Evolutionary conservation across 2,113 vertebrate species (phyloP), one percentile per base, ranked within the genome.

Genomic region (Rana temporaria): DNA sequence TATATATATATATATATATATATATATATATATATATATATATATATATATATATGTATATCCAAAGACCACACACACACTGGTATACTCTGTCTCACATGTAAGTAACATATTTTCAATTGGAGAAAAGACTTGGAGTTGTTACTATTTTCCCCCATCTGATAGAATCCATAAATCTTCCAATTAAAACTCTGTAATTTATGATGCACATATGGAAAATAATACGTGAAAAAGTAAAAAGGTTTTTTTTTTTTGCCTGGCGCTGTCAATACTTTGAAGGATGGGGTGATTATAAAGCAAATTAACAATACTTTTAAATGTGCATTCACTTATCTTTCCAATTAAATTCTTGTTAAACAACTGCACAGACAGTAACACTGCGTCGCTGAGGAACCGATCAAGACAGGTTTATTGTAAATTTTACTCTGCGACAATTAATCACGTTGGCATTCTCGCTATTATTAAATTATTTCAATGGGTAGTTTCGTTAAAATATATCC

Each of bases 321-420:
- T 95, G 94, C 93, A 94, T 95, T 95, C 94, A 95, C 93, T 95
- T 95, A 95, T 95, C 94, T 94, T 94, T 95, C 93, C 94, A 95
- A 95, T 95, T 95, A 95, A 95, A 95, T 94, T 94, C 93, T 94
- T 94, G 93, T 95, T 95, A 95, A 95, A 94, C 93, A 94, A 95
- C 93, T 91, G 92, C 92, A 93, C 93, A 95, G 93, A 94, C 94
- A 92, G 92, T 94, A 95, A 95, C 94, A 91, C 92, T 63, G 91
- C 92, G 93, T 93, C 92, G 93, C 92, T 90, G 93, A 92, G 93
- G 91, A 92, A 93, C 91, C 93, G 93, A 95, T 95, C 94, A 92
- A 93, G 94, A 94, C 93, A 94, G 92, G 95, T 94, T 94, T 94
- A 93, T 93, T 94, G 92, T 93, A 93, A 94, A 95, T 95, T 94